Conservation (phyloP, 2,888 invertebrate species). For the Neoascia interrupta region DNA sequence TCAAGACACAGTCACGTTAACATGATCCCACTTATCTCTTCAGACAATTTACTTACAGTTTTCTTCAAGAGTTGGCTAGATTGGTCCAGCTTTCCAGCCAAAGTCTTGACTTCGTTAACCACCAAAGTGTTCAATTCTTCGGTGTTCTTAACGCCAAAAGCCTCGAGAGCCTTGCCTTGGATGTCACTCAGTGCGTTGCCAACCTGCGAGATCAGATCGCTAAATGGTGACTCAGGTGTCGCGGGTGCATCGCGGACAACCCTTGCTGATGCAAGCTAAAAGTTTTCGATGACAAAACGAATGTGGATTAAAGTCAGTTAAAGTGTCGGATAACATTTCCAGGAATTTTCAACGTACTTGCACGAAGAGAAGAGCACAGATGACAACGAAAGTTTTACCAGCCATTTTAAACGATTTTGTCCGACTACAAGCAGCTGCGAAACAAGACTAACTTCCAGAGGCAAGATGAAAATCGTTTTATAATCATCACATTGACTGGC, state of each 20-base stretch:
- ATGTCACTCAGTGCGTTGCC: slow-evolving; percentile 25
- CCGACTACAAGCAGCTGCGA: slow-evolving; percentile 48
- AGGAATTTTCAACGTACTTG: slow-evolving; percentile 35
- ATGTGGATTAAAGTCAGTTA: background rate
- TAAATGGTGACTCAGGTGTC: slow-evolving; percentile 9
- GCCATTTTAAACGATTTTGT: slow-evolving; percentile 52
- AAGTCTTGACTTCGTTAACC: slow-evolving; percentile 25
- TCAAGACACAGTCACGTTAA: too few relatives aligned
- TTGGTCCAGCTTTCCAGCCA: slow-evolving; percentile 15
- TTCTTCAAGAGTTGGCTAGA: slow-evolving; percentile 36
- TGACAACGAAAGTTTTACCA: slow-evolving; percentile 48
- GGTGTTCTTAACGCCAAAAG: slow-evolving; percentile 44
- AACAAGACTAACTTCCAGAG: slow-evolving; percentile 54
- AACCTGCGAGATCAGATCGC: slow-evolving; percentile 34
- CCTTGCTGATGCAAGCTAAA: slow-evolving; percentile 53
- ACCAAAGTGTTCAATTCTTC: slow-evolving; percentile 42
- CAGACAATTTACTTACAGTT: slow-evolving; percentile 37
- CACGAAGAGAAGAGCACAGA: slow-evolving; percentile 56
- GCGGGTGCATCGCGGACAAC: slow-evolving; percentile 52
- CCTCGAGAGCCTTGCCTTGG: slow-evolving; percentile 33
- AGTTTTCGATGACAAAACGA: slow-evolving; percentile 7
- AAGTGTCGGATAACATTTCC: too few relatives aligned
- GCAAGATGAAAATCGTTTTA: slow-evolving; percentile 55
- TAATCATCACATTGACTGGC: too few relatives aligned
- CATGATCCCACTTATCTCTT: too few relatives aligned